Evolutionary conservation across 2,113 vertebrate genomes (phyloP).

Genomic region (Romanogobio albipinnatus): DNA sequence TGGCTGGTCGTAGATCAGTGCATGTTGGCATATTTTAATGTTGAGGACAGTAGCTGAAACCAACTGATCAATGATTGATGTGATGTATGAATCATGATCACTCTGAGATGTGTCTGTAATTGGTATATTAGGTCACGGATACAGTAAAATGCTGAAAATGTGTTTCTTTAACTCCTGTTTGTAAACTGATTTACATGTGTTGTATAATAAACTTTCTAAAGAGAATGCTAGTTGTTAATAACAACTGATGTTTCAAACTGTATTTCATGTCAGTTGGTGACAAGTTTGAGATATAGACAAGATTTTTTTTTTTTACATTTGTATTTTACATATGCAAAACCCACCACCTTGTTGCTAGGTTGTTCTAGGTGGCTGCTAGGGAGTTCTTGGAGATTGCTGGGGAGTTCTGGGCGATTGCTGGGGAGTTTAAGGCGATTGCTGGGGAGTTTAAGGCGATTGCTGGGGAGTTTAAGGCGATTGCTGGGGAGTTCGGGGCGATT

Average conservation of each 20-base stretch:
- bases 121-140: background rate
- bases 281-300: background rate
- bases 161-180: slow-evolving; percentile 44
- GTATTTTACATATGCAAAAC: background rate
- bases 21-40: background rate
- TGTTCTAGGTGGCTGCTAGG: background rate
- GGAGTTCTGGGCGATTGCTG: background rate
- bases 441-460: background rate
- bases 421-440: background rate
- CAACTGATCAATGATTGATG: background rate
- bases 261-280: background rate
- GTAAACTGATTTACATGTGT: slow-evolving; percentile 31
- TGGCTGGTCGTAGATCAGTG: slow-evolving; percentile 9
- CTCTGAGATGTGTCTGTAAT: background rate
- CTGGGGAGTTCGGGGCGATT: too few relatives aligned
- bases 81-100: background rate
- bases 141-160: background rate
- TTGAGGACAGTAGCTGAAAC: background rate
- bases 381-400: background rate
- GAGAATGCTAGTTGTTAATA: background rate
- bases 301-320: background rate
- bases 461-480: background rate
- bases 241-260: background rate
- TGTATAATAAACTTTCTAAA: slow-evolving; percentile 43
- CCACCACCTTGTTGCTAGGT: background rate